Evolutionary conservation across 2,113 vertebrate genomes (phyloP), one percentile per base, ranked within the genome.

Genomic region (Phrynocephalus versicolor): DNA sequence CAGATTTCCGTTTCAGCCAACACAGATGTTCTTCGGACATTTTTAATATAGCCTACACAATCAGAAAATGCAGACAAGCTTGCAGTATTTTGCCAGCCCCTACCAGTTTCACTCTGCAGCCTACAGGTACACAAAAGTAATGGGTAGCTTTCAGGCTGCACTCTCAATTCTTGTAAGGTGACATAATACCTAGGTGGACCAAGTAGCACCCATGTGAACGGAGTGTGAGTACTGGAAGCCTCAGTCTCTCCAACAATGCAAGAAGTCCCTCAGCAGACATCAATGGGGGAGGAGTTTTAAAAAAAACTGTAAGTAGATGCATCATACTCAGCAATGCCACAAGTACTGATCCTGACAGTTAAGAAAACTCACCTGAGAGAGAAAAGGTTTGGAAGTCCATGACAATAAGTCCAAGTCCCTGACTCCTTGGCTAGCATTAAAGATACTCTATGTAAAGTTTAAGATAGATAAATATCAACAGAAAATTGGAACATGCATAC

Each of bases 381-480:
- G 97, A 95, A 97, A 97, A 97, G 97, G 96, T 97, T 98, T 98
- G 94, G 97, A 97, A 93, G 97, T 98, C 98, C 98, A 98, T 94
- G 97, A 97, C 96, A 98, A 98, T 97, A 98, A 96, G 97, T 97
- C 97, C 97, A 98, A 97, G 96, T 98, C 97, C 96, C 98, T 99
- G 97, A 98, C 96, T 98, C 97, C 97, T 97, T 98, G 97, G 97
- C 98, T 98, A 98, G 97, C 96, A 96, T 98, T 99, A 99, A 98
- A 98, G 97, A 98, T 97, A 98, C 96, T 98, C 97, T 98, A 97
- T 98, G 97, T 96, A 98, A 96, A 98, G 97, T 95, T 97, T 97
- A 95, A 97, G 96, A 98, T 94, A 97, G 96, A 98, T 94, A 98
- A 91, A 97, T 96, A 97, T 98, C 94, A 97, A 96, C 94, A 95